Evolutionary conservation across 2,888 invertebrate genomes (phyloP), one percentile per base, ranked within the genome.

Genomic region (Protonemura montana): DNA sequence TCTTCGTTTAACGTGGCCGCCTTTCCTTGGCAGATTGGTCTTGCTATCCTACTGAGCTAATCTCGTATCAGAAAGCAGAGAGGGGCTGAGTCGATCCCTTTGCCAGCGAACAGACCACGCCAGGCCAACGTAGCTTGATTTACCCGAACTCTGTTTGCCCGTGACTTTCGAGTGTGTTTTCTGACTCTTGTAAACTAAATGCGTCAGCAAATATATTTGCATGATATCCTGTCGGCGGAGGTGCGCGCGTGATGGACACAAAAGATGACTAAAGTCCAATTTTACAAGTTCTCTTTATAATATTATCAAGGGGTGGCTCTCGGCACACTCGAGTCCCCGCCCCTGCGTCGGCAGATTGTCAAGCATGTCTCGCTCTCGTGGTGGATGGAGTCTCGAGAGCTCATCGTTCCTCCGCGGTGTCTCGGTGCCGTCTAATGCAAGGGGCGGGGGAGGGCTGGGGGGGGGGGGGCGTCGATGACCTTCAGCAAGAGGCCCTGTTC

Each of bases 271-370:
- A 85, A 85, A 85, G 81, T 82, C 86, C 85, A 81, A 81, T 86
- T 86, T 76, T 83, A 82, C 77, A 84, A 86, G 86, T 41, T 59
- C 86, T 81, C 86, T 81, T 82, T 41, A 26, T 82, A 30, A 84
- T 84, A 76, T 76, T 82, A 29, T 85, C 87, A 87, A 87, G 87
- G 59, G 59, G 6, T 59, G 21, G 59, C 59, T 59, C 59, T 59
- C 83, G 87, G 87, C 83, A 78, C 30, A 76, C 84, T 29, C 86
- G 59, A 85, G 25, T 35, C 26, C 29, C 26, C 6, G 26, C 30
- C 30, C 82, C 83, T 82, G 87, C 85, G 87, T 87, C 85, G 82
- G 87, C 87, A 87, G 76, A 59, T 87, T 87, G 85, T 87, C 85
- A 87, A 87, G 87, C 29, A 25, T 82, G 82, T 81, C 85, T 76